Conservation (phyloP, 2,888 invertebrate species). For the Eupithecia subfuscata region DNA sequence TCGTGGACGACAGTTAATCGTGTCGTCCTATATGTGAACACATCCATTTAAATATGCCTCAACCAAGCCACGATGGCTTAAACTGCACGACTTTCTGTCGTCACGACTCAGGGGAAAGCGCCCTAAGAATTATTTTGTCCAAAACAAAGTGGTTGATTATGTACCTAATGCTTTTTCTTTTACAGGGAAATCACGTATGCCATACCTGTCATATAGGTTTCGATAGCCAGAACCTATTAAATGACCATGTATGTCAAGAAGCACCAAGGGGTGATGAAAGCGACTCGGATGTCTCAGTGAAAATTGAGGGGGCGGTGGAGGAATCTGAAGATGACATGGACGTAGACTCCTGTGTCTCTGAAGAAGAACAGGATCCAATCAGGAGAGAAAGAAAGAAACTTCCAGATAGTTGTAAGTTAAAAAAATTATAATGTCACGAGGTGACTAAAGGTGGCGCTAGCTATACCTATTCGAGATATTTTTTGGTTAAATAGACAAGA, state of each 20-base stretch:
- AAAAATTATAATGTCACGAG: neutral
- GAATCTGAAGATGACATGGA: constrained; percentile 49
- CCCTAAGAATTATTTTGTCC: neutral
- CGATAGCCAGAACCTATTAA: constrained; percentile 41
- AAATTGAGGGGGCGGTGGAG: constrained; percentile 41
- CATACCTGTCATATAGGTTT: constrained; percentile 30
- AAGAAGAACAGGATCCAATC: constrained; percentile 52
- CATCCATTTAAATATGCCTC: no score
- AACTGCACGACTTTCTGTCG: no score
- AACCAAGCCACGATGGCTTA: no score
- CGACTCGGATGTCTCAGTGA: constrained; percentile 59
- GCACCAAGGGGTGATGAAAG: constrained; percentile 34
- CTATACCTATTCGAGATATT: neutral
- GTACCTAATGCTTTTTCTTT: neutral
- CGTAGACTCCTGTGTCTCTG: constrained; percentile 59
- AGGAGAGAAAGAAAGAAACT: constrained; percentile 36
- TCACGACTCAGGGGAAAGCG: no score
- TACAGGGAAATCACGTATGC: constrained; percentile 34
- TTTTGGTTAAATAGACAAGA: neutral
- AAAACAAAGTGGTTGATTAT: neutral
- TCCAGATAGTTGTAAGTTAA: constrained; percentile 45
- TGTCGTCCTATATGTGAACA: no score
- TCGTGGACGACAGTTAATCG: no score
- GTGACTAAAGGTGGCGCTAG: neutral
- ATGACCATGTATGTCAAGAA: constrained; percentile 45